Percentiles rank a stretch among this genome's conserved stretches.
phyloP scores from a whole-genome alignment of 1,140 invertebrate genomes.

The Mamestra configurata region DNA sequence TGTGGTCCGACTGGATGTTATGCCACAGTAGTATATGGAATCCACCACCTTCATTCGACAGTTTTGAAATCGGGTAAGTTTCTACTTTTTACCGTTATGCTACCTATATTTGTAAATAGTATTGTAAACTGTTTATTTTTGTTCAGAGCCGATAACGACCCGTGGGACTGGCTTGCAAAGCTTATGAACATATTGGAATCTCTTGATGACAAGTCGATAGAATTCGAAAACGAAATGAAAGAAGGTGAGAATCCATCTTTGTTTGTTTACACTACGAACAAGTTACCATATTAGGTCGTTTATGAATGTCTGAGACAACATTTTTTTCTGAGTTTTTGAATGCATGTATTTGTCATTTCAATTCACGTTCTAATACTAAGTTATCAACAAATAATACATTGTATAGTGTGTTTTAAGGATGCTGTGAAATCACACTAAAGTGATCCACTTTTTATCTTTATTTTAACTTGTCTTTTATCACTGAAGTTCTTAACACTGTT shows the following conservation, averaged over 20 bases:
- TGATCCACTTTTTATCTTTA: neutral
- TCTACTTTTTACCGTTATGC: neutral
- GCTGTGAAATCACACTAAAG: neutral
- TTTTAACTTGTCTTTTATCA: neutral
- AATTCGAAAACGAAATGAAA: slow-evolving; percentile 81
- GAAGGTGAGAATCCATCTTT: slow-evolving; percentile 75
- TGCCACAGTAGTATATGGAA: slow-evolving; percentile 95
- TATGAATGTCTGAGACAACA: neutral
- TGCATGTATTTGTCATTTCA: slow-evolving; percentile 4
- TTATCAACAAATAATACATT: neutral
- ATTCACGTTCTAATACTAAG: neutral
- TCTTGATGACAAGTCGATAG: slow-evolving; percentile 89
- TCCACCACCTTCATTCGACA: slow-evolving; percentile 93
- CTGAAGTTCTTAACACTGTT: neutral
- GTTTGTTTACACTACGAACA: slow-evolving; percentile 13
- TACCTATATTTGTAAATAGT: slow-evolving; percentile 1
- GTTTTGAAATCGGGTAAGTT: slow-evolving; percentile 94
- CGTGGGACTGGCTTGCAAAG: slow-evolving; percentile 93
- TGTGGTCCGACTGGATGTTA: slow-evolving; percentile 97
- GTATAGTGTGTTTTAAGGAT: neutral
- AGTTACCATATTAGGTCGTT: slow-evolving; percentile 6
- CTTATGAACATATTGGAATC: slow-evolving; percentile 92
- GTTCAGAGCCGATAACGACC: slow-evolving; percentile 92
- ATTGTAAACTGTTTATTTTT: slow-evolving; percentile 65
- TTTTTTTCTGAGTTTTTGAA: neutral